These are phyloP conservation scores for Lepidonotus clava DNA, from an alignment of 2,888 invertebrate genomes.

Conservation along the genomic window DNA sequence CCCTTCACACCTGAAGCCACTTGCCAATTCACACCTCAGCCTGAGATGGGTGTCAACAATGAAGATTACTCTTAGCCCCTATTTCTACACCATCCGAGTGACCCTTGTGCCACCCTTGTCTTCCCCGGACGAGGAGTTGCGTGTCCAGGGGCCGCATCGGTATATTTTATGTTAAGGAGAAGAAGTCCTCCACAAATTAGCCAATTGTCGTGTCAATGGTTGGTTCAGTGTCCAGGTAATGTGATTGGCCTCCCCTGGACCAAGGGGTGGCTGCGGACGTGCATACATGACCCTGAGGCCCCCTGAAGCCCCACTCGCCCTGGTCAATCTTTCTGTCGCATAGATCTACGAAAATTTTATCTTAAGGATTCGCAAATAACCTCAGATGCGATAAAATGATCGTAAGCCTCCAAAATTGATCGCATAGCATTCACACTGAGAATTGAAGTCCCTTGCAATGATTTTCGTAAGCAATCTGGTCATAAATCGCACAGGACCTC, in stretches of 20 bases:
- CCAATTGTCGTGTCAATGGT: conserved; percentile 13
- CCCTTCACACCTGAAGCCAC: neutral
- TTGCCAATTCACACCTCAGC: neutral
- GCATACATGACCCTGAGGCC: neutral
- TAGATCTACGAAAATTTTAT: too few relatives aligned
- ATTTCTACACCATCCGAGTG: too few relatives aligned
- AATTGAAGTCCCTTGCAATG: too few relatives aligned
- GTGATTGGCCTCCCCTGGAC: neutral
- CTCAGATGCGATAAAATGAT: too few relatives aligned
- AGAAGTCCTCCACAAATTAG: neutral
- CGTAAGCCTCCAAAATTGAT: too few relatives aligned
- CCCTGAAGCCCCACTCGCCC: neutral
- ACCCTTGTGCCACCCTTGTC: too few relatives aligned
- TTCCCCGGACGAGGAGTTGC: neutral
- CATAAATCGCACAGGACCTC: too few relatives aligned
- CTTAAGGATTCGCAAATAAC: too few relatives aligned
- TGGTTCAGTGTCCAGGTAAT: too few relatives aligned
- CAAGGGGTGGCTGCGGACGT: neutral
- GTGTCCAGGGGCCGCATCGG: neutral
- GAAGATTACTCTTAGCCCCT: neutral
- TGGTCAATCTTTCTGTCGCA: too few relatives aligned
- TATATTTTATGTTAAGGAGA: neutral
- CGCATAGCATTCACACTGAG: too few relatives aligned
- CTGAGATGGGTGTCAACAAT: neutral
- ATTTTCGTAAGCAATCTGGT: too few relatives aligned